Conservation (phyloP, 1,140 invertebrate species). For the Contarinia nasturtii region DNA sequence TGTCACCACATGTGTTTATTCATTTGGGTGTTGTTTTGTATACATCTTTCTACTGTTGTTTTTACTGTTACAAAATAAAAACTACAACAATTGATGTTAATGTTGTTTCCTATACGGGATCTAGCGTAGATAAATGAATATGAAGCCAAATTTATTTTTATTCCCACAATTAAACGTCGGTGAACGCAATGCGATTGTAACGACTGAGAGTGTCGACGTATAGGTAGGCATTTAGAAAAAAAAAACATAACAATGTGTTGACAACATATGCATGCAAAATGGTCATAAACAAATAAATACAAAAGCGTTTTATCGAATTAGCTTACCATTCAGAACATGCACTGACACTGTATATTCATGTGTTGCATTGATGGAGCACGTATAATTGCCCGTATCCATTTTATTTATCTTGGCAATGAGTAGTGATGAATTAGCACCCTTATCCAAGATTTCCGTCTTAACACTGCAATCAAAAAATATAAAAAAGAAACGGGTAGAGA, state of each 20-base stretch:
- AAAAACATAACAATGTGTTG: neutral
- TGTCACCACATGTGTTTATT: too few relatives aligned
- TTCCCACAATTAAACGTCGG: neutral
- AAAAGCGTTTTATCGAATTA: too few relatives aligned
- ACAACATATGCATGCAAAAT: neutral
- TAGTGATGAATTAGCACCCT: slow-evolving; percentile 53
- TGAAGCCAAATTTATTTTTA: neutral
- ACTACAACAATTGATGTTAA: too few relatives aligned
- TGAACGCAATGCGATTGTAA: neutral
- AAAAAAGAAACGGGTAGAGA: too few relatives aligned
- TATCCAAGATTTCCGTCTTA: slow-evolving; percentile 52
- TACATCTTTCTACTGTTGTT: too few relatives aligned
- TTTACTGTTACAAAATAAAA: too few relatives aligned
- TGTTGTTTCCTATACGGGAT: too few relatives aligned
- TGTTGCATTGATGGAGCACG: slow-evolving; percentile 44
- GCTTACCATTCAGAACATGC: slow-evolving; percentile 51
- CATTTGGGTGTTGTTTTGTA: too few relatives aligned
- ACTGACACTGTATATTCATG: slow-evolving; percentile 45
- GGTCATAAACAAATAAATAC: neutral
- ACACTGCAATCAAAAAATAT: slow-evolving; percentile 30
- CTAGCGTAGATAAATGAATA: neutral
- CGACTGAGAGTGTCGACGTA: neutral
- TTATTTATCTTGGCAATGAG: slow-evolving; percentile 52
- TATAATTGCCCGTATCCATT: slow-evolving; percentile 59
- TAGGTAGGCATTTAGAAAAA: neutral